These are phyloP conservation scores for Agriopis marginaria DNA, from an alignment of 2,888 invertebrate species.

Conservation along the genomic window DNA sequence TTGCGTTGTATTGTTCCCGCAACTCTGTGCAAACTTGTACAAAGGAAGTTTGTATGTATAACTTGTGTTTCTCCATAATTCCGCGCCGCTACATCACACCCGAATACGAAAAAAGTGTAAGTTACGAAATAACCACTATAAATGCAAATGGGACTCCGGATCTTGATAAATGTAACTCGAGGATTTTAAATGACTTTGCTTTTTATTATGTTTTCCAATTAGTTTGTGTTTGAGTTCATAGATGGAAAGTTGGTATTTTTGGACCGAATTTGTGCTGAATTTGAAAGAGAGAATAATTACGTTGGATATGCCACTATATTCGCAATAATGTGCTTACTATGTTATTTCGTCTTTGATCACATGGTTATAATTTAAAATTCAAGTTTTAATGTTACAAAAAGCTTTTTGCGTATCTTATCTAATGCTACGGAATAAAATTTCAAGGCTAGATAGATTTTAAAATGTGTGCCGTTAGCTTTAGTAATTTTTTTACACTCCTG, in stretches of 20 bases:
- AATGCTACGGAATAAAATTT: too few relatives aligned
- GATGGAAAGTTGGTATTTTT: not conserved
- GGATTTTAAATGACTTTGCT: constrained; percentile 30
- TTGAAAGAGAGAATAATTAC: too few relatives aligned
- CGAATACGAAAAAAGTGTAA: constrained; percentile 33
- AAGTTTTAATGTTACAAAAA: too few relatives aligned
- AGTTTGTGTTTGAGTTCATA: constrained; percentile 3
- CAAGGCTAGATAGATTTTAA: too few relatives aligned
- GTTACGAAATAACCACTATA: constrained; percentile 47
- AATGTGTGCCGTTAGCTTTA: too few relatives aligned
- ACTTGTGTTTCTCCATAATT: constrained; percentile 24
- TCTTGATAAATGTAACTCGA: constrained; percentile 43
- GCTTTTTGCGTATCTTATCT: too few relatives aligned
- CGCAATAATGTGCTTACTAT: too few relatives aligned
- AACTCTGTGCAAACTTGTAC: constrained; percentile 15
- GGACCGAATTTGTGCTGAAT: not conserved
- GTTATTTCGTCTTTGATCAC: too few relatives aligned
- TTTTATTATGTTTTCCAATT: constrained; percentile 25
- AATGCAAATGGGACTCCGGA: constrained; percentile 46
- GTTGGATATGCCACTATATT: too few relatives aligned
- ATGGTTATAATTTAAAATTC: too few relatives aligned
- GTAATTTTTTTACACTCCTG: too few relatives aligned
- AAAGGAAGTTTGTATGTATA: constrained; percentile 21
- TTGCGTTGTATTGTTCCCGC: not conserved
- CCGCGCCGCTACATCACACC: constrained; percentile 15